Evolutionary conservation across 1,140 invertebrate species (phyloP), one percentile per base, ranked within the genome.

Genomic region (Musca domestica): DNA sequence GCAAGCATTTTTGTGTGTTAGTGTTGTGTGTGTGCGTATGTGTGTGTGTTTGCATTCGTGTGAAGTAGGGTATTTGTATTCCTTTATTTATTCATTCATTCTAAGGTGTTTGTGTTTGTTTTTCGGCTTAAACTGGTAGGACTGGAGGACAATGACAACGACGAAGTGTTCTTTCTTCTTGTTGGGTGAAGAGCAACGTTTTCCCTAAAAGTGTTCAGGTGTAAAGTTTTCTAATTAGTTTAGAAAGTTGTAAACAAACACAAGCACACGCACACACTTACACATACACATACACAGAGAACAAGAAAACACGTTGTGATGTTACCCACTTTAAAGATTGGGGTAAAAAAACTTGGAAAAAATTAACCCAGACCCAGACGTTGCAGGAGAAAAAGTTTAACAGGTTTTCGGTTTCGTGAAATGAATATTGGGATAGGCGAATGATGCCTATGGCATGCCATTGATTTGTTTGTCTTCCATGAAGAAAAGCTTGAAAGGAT

Each of bases 201-300:
- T 61, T 34, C 17, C 3, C n/a, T 0, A 41, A 17, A 61, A 61
- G 56, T 61, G 56, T 61, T 61, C 56, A 61, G 56, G 27, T 61
- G 56, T 41, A 61, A 61, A 61, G 27, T 61, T 61, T 61, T 61
- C 56, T 61, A 61, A 61, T 61, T 61, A 61, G 56, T 61, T 61
- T 61, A 61, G n/a, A 41, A 61, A 61, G 27, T 61, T 61, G 52
- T 25, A 25, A 58, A 30, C 25, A 30, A 5, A 41, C 10, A 41
- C 27, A 30, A 3, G 3, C 3, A 30, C 3, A 30, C 3, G 27
- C 27, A 30, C 27, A 30, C 3, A 30, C 27, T 3, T 9, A 30
- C 27, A 30, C 3, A 30, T 9, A 30, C 27, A 30, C 27, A 30
- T 9, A 30, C 3, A 30, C 9, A 30, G 27, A 41, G 10, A 41